Base-by-base conservation (phyloP, 1,140 invertebrate genomes). In the Cydia amplana region DNA sequence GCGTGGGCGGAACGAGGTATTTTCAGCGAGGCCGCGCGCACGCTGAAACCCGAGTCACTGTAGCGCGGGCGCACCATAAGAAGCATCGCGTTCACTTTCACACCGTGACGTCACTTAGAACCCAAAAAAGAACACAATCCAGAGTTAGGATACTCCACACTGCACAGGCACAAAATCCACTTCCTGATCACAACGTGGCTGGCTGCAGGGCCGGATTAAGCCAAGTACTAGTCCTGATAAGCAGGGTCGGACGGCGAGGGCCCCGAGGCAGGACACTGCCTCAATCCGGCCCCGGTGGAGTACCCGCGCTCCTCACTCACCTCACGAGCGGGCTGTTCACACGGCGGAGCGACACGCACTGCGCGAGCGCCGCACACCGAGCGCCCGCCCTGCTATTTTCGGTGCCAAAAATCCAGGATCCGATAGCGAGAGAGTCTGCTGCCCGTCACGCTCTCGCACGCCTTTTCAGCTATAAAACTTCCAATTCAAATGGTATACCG, bases 321-420 rank as follows among this genome's bases (percentile, higher is more conserved):
- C 89, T 92, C 88, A 86, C 90, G 78, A 79, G 81, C 83, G 89
- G 86, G 91, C 87, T 90, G 85, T 91, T 90, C 85, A 91, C 87
- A 88, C 91, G 91, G 91, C 91, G 91, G 91, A 92, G 91, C 91
- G 91, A 88, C 91, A 87, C 90, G 91, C 90, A 92, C 91, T 92
- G 88, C 85, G 88, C 81, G 79, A 81, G 75, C 86, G 85, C 88
- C 85, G 84, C 82, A 75, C 79, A 78, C 85, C 84, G 85, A 87
- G 83, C 88, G 86, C 87, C 88, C 89, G 87, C 87, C 84, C 82
- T 83, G 87, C 91, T 92, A 92, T 92, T 92, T 92, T 92, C 86
- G 91, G 91, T 88, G 91, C 88, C 91, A 91, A 91, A 90, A 92
- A 91, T 91, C 85, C 87, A 88, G 84, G 87, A 91, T 90, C 86